phyloP scores from a whole-genome alignment of 2,797 vertebrate genomes.

The Amniataba percoides region DNA sequence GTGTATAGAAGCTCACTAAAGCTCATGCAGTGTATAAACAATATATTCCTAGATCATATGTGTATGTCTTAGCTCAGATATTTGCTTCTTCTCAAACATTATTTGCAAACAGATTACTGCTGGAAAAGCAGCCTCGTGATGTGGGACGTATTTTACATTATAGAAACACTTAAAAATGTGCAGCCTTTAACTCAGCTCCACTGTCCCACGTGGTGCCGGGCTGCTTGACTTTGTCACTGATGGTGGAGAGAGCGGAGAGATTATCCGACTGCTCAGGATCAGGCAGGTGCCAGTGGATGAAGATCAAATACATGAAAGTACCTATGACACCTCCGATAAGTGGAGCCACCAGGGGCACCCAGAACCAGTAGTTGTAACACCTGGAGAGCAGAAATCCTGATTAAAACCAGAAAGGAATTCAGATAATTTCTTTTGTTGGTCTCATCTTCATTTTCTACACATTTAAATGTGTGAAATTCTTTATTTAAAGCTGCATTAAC shows the following conservation, averaged over 20 bases:
- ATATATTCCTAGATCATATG: not conserved
- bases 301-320: constrained; percentile 79
- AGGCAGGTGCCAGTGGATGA: constrained; percentile 87
- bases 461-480: not conserved
- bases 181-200: constrained; percentile 39
- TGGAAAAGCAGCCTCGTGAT: not conserved
- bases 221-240: constrained; percentile 40
- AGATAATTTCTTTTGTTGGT: not conserved
- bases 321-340: constrained; percentile 82
- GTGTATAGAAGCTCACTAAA: not conserved
- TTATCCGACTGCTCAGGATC: constrained; percentile 46
- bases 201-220: constrained; percentile 8
- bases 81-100: not conserved
- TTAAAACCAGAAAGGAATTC: constrained; percentile 1
- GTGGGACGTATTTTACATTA: not conserved
- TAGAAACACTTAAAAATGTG: constrained; percentile 49
- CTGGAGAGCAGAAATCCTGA: constrained; percentile 67
- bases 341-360: constrained; percentile 89
- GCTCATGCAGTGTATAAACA: not conserved
- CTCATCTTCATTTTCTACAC: not conserved
- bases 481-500: not conserved
- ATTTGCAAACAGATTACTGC: constrained; percentile 1
- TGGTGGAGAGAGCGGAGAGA: not conserved
- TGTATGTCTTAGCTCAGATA: not conserved
- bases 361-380: constrained; percentile 89